phyloP scores from a whole-genome alignment of 2,888 invertebrate species.

The Drosophila helvetica region DNA sequence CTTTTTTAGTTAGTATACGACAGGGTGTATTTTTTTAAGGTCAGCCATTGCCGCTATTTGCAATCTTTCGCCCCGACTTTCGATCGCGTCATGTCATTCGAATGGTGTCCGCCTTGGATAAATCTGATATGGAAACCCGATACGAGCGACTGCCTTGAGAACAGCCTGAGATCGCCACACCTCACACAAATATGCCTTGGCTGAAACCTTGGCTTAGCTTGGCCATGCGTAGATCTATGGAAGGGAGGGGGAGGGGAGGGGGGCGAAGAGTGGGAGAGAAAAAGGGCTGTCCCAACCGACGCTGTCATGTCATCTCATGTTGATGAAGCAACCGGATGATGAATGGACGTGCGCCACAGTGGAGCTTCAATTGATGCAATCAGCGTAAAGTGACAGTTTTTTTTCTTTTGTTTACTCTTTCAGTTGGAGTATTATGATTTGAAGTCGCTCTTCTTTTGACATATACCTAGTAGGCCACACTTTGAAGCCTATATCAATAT shows the following conservation, averaged over 20 bases:
- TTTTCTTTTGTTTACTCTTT: slow-evolving; percentile 12
- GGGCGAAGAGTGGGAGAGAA: background rate
- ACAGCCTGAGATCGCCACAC: background rate
- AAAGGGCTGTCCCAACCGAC: slow-evolving; percentile 59
- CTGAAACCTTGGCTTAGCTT: slow-evolving; percentile 64
- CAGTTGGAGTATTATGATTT: background rate
- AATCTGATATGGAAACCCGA: too few species aligned
- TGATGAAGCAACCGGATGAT: slow-evolving; percentile 80
- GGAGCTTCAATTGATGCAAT: slow-evolving; percentile 79
- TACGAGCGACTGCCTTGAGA: too few species aligned
- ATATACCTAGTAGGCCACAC: too few species aligned
- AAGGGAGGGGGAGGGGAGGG: slow-evolving; percentile 2
- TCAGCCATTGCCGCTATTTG: too few species aligned
- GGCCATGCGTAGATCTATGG: slow-evolving; percentile 58
- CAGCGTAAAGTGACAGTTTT: slow-evolving; percentile 78
- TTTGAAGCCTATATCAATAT: too few species aligned
- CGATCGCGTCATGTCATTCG: too few species aligned
- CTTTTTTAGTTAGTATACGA: slow-evolving; percentile 41
- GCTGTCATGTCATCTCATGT: slow-evolving; percentile 77
- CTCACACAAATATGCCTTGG: background rate
- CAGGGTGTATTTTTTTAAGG: background rate
- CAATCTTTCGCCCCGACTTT: too few species aligned
- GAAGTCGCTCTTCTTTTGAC: too few species aligned
- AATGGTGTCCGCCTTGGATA: too few species aligned
- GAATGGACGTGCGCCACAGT: slow-evolving; percentile 79